phyloP scores from a whole-genome alignment of 1,140 invertebrate genomes.

The Pseudomyrmex sp. region DNA sequence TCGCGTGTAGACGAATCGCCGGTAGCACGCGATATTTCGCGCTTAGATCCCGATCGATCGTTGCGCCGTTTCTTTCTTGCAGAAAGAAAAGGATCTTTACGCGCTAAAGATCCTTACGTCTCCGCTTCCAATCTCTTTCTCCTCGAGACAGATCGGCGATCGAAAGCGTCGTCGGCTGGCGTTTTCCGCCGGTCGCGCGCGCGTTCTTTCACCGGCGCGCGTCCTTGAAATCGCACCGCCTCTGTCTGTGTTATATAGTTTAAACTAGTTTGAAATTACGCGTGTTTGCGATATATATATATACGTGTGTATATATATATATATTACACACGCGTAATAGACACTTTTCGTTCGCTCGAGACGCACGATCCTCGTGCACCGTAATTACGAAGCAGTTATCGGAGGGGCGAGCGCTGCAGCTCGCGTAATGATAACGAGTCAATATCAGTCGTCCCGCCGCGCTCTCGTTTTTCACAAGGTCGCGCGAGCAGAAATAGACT shows the following conservation, averaged over 20 bases:
- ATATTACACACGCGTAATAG: conserved; percentile 2
- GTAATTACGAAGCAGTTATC: conserved; percentile 18
- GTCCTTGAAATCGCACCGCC: conserved; percentile 37
- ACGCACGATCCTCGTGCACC: neutral
- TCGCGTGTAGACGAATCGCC: conserved; percentile 14
- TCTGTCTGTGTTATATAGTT: neutral
- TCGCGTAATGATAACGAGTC: conserved; percentile 41
- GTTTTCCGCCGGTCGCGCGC: conserved; percentile 10
- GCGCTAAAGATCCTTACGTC: conserved; percentile 10
- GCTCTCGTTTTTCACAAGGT: conserved; percentile 56
- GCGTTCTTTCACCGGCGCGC: neutral
- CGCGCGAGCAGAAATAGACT: conserved; percentile 33
- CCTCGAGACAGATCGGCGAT: too few relatives aligned
- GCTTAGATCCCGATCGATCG: conserved; percentile 34
- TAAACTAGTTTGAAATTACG: conserved; percentile 47
- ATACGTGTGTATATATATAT: too few relatives aligned
- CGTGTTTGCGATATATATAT: neutral
- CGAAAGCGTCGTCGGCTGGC: too few relatives aligned
- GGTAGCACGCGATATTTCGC: conserved; percentile 56
- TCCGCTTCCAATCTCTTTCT: too few relatives aligned
- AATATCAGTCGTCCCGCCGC: conserved; percentile 32
- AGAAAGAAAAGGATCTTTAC: conserved; percentile 16
- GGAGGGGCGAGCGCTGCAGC: neutral
- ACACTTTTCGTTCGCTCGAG: conserved; percentile 37
- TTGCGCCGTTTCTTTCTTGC: conserved; percentile 14